Evolutionary conservation across 2,888 invertebrate genomes (phyloP), one percentile per base, ranked within the genome.

Genomic region (Hirudinaria manillensis): DNA sequence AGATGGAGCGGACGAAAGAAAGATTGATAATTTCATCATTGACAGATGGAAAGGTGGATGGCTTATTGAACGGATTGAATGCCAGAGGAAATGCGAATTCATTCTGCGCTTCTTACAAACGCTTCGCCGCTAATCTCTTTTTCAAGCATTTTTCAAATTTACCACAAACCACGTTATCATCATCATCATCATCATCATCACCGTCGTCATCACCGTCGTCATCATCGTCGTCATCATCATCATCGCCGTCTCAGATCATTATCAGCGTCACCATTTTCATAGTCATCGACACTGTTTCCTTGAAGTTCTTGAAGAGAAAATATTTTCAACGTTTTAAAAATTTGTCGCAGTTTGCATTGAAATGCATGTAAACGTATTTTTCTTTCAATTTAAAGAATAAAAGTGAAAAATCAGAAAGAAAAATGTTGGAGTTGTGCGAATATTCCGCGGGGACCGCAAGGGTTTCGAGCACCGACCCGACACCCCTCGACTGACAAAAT

Each of bases 221-320:
- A 72, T 53, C 72, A 56, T 34, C 72, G 56, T 61, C 34, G 56
- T 72, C 72, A 72, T 72, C 61, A 53, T 72, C 61, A 72, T 72
- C 61, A 72, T 56, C 72, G 56, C 29, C 72, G 55, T 72, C 13
- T 24, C 36, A 24, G 55, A 53, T 72, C 72, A 55, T 72, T 19
- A 72, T 72, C 73, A 65, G 61, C 73, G n/a, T 55, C 73, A 34
- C 61, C 61, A 61, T 61, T n/a, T 21, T 3, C 61, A 61, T 61
- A 1, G 13, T 61, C 61, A 61, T 27, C 61, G n/a, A 27, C 61
- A 61, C 24, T 29, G 29, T 61, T 45, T 45, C 45, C 45, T 55
- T 55, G 55, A 72, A 55, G 55, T 55, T 29, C 72, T 55, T 56
- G 55, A 10, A 29, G 45, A 45, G 45, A 45, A 45, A 45, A 45